Evolutionary conservation across 1,140 invertebrate genomes (phyloP).

Genomic region (Sycobia sp.): DNA sequence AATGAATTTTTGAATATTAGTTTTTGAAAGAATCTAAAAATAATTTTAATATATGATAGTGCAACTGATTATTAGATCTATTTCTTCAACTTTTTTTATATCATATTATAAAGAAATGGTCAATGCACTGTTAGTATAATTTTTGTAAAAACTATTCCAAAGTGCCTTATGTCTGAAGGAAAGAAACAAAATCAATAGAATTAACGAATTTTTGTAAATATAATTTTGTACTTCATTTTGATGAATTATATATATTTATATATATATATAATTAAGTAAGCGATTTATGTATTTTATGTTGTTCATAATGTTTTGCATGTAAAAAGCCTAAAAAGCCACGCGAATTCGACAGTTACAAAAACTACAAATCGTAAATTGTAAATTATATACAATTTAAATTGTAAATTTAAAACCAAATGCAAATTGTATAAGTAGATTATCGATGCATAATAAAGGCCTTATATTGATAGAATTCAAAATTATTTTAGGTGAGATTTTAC

Average conservation of each 20-base stretch:
- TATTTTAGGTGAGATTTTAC: constrained; percentile 29
- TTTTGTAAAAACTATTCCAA: constrained; percentile 54
- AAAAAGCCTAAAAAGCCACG: constrained; percentile 22
- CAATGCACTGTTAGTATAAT: constrained; percentile 31
- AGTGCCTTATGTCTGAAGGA: constrained; percentile 55
- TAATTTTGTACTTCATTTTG: constrained; percentile 54
- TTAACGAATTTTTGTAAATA: constrained; percentile 50
- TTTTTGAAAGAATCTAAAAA: constrained; percentile 23
- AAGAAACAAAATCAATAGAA: constrained; percentile 33
- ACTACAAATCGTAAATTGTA: constrained; percentile 25
- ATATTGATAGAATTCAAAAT: constrained; percentile 16
- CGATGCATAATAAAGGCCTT: constrained; percentile 25
- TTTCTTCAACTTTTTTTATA: constrained; percentile 23
- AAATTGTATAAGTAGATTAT: constrained; percentile 35
- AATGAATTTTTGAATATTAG: constrained; percentile 24
- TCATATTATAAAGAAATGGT: constrained; percentile 25
- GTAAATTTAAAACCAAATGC: constrained; percentile 37
- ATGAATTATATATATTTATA: constrained; percentile 32
- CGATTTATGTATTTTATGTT: constrained; percentile 47
- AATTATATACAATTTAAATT: constrained; percentile 17
- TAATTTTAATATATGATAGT: constrained; percentile 24
- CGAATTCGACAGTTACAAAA: constrained; percentile 23
- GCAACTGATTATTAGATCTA: constrained; percentile 19
- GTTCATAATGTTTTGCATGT: constrained; percentile 32
- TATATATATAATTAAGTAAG: constrained; percentile 18